Percentiles rank a stretch among this genome's conserved stretches.
Conservation (phyloP, 2,888 invertebrate species). For the Seira ritae region DNA sequence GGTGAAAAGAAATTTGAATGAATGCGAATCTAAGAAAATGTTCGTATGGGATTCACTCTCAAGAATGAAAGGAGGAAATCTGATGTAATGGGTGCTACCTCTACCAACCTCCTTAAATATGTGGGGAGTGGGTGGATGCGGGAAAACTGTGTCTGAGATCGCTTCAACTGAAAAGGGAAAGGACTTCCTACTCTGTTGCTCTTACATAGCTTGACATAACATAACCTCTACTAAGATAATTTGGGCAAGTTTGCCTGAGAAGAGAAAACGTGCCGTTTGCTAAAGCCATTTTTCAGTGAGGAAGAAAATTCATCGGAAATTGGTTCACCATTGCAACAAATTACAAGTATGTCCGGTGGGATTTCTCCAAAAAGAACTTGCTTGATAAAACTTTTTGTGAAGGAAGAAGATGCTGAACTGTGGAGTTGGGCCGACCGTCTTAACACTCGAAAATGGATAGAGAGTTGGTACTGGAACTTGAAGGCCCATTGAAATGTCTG, state of each 20-base stretch:
- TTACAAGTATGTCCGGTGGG: constrained; percentile 60
- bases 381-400: constrained; percentile 42
- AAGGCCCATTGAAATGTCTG: too few relatives aligned
- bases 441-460: too few relatives aligned
- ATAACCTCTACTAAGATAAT: background rate
- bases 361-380: constrained; percentile 51
- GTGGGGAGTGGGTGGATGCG: background rate
- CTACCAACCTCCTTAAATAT: background rate
- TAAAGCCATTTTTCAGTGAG: background rate
- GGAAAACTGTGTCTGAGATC: background rate
- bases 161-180: background rate
- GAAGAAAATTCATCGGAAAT: constrained; percentile 54
- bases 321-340: constrained; percentile 61
- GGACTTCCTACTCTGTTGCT: background rate
- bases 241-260: background rate
- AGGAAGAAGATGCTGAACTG: background rate
- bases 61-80: too few relatives aligned
- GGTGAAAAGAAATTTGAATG: constrained; percentile 10
- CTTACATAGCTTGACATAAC: background rate
- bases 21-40: background rate
- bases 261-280: background rate
- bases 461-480: too few relatives aligned
- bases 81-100: too few relatives aligned
- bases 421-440: too few relatives aligned
- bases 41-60: too few relatives aligned